These are phyloP conservation scores for Apodemus sylvaticus DNA, from an alignment of 2,113 vertebrate genomes.

Conservation along the genomic window DNA sequence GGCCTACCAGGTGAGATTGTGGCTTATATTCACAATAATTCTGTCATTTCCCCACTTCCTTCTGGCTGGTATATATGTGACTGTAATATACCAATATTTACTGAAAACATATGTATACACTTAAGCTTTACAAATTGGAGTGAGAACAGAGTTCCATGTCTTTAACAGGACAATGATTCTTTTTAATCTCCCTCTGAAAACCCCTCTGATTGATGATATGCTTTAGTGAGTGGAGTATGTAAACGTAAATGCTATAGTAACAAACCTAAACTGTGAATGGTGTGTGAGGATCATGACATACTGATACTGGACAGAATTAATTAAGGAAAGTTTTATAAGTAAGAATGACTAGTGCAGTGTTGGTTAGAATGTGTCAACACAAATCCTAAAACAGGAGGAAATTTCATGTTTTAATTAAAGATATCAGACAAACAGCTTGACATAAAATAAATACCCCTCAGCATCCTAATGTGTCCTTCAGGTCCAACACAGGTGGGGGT, in stretches of 20 bases:
- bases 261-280: background rate
- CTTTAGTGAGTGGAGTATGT: background rate
- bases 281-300: background rate
- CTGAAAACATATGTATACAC: background rate
- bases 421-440: background rate
- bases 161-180: background rate
- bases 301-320: slow-evolving; percentile 3
- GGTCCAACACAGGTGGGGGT: background rate
- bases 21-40: background rate
- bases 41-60: background rate
- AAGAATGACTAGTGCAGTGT: background rate
- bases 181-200: background rate
- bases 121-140: background rate
- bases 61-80: background rate
- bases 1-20: background rate
- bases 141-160: slow-evolving; percentile 29
- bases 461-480: background rate
- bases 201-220: background rate
- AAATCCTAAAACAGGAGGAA: slow-evolving; percentile 10
- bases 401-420: slow-evolving; percentile 7
- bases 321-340: background rate
- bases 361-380: background rate
- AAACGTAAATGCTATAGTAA: background rate
- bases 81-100: background rate
- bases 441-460: background rate